These are phyloP conservation scores for Heloderma charlesbogerti DNA, from an alignment of 2,113 vertebrate species.

Conservation along the genomic window DNA sequence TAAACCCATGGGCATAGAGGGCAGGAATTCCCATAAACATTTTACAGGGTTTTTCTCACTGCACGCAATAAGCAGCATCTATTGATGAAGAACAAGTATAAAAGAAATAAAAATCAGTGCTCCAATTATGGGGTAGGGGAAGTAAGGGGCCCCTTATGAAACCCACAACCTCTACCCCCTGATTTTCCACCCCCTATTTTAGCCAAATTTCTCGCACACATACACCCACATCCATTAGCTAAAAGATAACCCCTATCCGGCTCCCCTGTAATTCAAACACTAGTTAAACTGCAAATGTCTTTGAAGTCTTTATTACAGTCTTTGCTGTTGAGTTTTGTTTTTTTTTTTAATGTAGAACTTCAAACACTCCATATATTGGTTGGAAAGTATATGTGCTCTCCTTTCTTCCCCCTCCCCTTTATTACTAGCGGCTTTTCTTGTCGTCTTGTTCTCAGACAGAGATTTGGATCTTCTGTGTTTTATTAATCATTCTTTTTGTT, in stretches of 20 bases:
- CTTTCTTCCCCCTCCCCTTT: background rate
- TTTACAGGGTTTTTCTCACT: background rate
- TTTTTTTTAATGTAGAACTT: background rate
- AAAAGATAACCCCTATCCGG: no score
- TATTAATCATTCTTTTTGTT: slow-evolving; percentile 57
- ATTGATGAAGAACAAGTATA: background rate
- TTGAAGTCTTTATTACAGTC: background rate
- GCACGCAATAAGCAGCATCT: no score
- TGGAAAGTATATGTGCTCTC: background rate
- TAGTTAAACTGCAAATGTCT: background rate
- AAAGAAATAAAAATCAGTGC: background rate
- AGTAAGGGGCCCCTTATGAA: no score
- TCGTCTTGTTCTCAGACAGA: slow-evolving; percentile 47
- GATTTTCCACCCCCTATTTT: no score
- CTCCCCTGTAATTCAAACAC: no score
- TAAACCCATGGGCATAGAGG: background rate
- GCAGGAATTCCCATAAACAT: background rate
- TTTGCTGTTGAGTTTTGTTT: background rate
- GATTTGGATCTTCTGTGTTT: slow-evolving; percentile 47
- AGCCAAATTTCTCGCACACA: no score
- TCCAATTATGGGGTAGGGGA: background rate
- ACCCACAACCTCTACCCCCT: no score
- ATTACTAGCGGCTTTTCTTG: slow-evolving; percentile 48
- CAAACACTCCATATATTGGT: slow-evolving; percentile 39
- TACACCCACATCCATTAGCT: no score